Conservation (phyloP, 2,113 vertebrate species). For the Chloropsis hardwickii region DNA sequence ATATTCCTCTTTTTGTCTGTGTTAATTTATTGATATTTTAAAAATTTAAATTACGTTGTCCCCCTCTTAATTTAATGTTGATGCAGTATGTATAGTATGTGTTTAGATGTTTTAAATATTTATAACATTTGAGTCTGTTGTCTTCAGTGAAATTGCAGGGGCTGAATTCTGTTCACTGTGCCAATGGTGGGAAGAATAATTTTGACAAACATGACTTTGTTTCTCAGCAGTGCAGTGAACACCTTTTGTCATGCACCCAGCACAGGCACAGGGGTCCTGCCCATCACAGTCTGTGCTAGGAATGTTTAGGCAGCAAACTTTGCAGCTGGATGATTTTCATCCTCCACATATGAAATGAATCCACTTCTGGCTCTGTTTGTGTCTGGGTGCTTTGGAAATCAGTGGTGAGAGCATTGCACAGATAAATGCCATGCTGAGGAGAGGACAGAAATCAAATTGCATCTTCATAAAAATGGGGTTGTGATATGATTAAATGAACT, state of each 20-base stretch:
- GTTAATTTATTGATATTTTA: constrained; percentile 28
- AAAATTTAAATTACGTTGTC: not conserved
- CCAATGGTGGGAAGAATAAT: not conserved
- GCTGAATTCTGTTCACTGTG: not conserved
- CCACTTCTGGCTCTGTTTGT: not conserved
- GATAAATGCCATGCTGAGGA: not conserved
- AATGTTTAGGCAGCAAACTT: constrained; percentile 23
- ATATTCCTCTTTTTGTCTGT: not conserved
- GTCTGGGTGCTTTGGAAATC: not conserved
- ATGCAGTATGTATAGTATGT: not conserved
- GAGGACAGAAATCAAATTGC: not conserved
- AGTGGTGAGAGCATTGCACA: not conserved
- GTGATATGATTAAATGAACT: not conserved
- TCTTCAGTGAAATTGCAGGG: not conserved
- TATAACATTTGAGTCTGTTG: not conserved
- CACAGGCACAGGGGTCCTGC: not conserved
- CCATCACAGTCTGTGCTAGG: not conserved
- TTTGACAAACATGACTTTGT: not conserved
- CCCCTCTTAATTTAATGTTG: not conserved
- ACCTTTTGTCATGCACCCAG: not conserved
- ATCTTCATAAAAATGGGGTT: not conserved
- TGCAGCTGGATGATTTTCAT: not conserved
- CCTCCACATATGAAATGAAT: not conserved
- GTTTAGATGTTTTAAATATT: not conserved
- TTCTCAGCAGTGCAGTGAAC: not conserved